Conservation (phyloP, 2,797 vertebrate species). For the Gallirallus australis region DNA sequence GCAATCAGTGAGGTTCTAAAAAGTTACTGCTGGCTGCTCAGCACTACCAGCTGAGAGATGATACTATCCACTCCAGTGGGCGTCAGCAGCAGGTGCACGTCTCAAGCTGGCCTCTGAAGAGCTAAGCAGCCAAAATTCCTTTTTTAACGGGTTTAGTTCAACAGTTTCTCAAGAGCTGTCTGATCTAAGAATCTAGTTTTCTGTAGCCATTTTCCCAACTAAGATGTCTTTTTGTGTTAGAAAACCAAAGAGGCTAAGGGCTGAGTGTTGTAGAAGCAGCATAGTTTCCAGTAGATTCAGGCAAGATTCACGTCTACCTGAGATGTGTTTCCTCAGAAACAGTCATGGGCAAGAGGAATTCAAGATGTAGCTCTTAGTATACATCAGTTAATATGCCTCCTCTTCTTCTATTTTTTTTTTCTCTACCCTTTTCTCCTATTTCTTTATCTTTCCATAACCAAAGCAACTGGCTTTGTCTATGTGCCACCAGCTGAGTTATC, state of each 20-base stretch:
- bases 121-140: background rate
- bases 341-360: background rate
- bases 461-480: slow-evolving; percentile 16
- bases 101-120: background rate
- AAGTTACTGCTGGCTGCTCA: background rate
- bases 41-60: background rate
- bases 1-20: background rate
- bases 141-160: background rate
- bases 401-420: background rate
- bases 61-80: rapidly evolving
- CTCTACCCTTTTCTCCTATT: background rate
- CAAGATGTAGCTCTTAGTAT: background rate
- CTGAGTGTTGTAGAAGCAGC: background rate
- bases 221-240: background rate
- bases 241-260: background rate
- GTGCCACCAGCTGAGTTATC: background rate
- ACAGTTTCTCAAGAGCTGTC: background rate
- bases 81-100: rapidly evolving
- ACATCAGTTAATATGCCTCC: background rate
- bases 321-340: background rate
- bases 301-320: background rate
- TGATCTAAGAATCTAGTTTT: background rate
- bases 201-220: background rate
- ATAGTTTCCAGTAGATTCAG: background rate
- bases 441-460: slow-evolving; percentile 3